Base-by-base conservation (phyloP, 2,113 vertebrate genomes). In the Catharus fuscescens region DNA sequence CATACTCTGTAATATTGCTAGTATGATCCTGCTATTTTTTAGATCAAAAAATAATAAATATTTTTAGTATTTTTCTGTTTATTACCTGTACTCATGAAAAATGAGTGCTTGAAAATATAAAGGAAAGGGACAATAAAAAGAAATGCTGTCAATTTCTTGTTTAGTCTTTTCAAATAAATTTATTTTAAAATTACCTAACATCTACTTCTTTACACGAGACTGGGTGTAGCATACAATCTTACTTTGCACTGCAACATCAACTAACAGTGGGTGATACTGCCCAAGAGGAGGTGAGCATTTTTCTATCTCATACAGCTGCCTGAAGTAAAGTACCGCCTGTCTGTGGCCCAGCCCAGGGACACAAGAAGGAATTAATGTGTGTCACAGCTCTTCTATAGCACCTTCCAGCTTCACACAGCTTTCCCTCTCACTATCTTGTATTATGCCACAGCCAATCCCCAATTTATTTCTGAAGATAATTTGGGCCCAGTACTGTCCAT, bases 401-500 rank as follows among this genome's bases (percentile, higher is more conserved):
- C 38, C 48, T 69, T 44, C 20, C 60, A 84, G 18, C 42, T 73
- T 79, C 34, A 56, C 23, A n/a, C 23, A 65, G n/a, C 16, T 71
- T 80, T 64, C 31, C 29, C 29, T 59, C 24, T 59, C 74, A 72
- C 34, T 44, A 20, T 12, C 20, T 85, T 3, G 0, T 36, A 32
- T 6, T 18, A 60, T 0, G 4, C n/a, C 12, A 38, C 14, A 67
- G 26, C 17, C 57, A 69, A 72, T 9, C 9, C 8, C 3, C 10
- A 53, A 1, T 53, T 80, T 61, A 48, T 31, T 88, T 69, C 45
- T 65, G 44, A 57, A 34, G 40, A 28, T 53, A 44, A 60, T 64
- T 25, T 84, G 40, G 34, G 57, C 18, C 24, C 26, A 32, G 17
- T 50, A 21, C 21, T 64, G 38, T 24, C 29, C 40, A 59, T 21